Conservation (phyloP, 2,888 invertebrate genomes). For the Branchinecta sandiegonensis region DNA sequence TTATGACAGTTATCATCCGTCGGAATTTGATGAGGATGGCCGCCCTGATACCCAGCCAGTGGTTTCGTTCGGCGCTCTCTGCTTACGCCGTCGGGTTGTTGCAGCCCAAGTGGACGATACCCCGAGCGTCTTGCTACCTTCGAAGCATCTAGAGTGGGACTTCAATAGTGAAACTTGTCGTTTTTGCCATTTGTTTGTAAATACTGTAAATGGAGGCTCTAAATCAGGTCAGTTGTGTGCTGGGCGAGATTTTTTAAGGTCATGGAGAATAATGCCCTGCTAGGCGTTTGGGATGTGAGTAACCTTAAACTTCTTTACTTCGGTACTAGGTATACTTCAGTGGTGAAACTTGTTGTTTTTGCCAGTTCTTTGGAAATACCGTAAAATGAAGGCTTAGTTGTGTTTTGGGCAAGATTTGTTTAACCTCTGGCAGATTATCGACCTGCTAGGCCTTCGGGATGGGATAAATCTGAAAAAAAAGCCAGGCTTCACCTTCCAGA, state of each 20-base stretch:
- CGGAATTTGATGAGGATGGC: slow-evolving; percentile 13
- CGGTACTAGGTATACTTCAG: background rate
- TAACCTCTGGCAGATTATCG: no score
- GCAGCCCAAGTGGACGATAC: background rate
- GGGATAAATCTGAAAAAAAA: no score
- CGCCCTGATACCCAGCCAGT: background rate
- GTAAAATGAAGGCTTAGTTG: background rate
- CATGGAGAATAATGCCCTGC: no score
- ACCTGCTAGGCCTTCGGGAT: no score
- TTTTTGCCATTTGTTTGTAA: slow-evolving; percentile 14
- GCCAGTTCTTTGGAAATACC: background rate
- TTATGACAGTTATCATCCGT: slow-evolving; percentile 14
- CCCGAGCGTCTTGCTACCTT: background rate
- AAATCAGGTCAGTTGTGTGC: background rate
- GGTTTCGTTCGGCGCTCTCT: slow-evolving; percentile 1
- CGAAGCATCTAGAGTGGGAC: background rate
- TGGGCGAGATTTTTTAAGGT: no score
- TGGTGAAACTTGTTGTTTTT: background rate
- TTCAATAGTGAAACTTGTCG: background rate
- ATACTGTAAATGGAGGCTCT: background rate
- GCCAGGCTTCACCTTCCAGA: no score
- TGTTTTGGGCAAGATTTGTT: no score
- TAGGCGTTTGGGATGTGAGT: no score
- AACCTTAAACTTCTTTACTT: no score
- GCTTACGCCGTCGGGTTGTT: background rate